These are phyloP conservation scores for Drosophila mayaguana DNA, from an alignment of 2,888 invertebrate species.

Conservation along the genomic window DNA sequence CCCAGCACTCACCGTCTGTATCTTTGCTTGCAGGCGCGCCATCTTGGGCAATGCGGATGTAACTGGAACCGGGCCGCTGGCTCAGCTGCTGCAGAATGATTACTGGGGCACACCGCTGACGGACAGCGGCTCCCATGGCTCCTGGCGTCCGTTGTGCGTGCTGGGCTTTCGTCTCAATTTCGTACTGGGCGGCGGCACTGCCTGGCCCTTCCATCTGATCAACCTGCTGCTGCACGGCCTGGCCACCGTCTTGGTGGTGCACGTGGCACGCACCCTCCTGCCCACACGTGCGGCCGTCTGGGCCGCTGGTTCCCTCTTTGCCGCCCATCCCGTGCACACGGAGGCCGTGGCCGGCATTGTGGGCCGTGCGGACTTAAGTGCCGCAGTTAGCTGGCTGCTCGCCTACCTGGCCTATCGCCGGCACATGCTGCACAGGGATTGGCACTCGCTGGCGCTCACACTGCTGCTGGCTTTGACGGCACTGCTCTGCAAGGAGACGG, in stretches of 20 bases:
- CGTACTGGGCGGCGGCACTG: slow-evolving; percentile 89
- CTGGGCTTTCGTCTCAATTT: slow-evolving; percentile 94
- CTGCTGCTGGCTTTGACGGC: slow-evolving; percentile 90
- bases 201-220: slow-evolving; percentile 91
- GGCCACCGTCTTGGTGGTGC: slow-evolving; percentile 93
- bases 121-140: slow-evolving; percentile 97
- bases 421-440: slow-evolving; percentile 86
- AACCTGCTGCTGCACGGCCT: slow-evolving; percentile 94
- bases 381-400: slow-evolving; percentile 95
- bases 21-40: slow-evolving; percentile 89
- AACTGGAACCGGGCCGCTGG: slow-evolving; percentile 89
- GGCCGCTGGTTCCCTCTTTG: slow-evolving; percentile 94
- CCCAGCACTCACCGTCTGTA: slow-evolving; percentile 46
- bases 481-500: slow-evolving; percentile 97
- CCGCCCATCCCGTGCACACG: slow-evolving; percentile 97
- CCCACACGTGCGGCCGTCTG: slow-evolving; percentile 87
- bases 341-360: slow-evolving; percentile 98
- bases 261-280: slow-evolving; percentile 91
- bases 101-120: slow-evolving; percentile 98
- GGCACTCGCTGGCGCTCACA: slow-evolving; percentile 86
- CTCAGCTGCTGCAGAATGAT: slow-evolving; percentile 91
- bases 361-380: slow-evolving; percentile 96
- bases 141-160: slow-evolving; percentile 96
- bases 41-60: slow-evolving; percentile 97
- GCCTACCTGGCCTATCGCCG: slow-evolving; percentile 89